Conservation (phyloP, 2,797 vertebrate genomes). For the Tokudaia tokunoshimensis region DNA sequence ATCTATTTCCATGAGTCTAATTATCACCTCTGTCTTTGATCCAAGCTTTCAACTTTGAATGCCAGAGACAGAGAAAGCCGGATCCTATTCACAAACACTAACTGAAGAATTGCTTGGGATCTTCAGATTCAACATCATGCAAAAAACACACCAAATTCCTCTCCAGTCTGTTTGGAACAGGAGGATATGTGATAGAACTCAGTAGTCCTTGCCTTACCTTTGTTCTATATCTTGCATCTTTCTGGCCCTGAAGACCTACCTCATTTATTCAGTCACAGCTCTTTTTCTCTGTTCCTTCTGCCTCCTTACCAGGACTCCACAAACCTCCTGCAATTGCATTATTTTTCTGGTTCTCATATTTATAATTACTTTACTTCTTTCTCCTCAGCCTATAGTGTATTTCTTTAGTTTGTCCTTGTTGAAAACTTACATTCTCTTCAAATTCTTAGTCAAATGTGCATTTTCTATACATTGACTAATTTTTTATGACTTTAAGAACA, state of each 20-base stretch:
- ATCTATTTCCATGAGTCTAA: neutral
- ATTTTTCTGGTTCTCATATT: neutral
- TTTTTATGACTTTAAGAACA: neutral
- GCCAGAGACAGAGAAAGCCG: neutral
- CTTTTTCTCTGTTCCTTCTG: neutral
- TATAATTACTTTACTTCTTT: neutral
- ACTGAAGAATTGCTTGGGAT: neutral
- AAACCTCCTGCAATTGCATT: neutral
- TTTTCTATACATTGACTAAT: neutral
- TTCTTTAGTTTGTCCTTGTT: neutral
- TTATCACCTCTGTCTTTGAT: neutral
- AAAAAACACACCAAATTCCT: neutral
- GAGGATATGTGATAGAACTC: neutral
- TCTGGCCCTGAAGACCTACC: neutral
- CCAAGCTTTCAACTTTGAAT: conserved; percentile 37
- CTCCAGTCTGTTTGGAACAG: neutral
- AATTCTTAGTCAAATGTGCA: neutral
- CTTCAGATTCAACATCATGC: conserved; percentile 2
- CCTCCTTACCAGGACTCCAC: neutral
- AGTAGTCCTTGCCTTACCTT: neutral
- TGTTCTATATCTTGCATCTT: neutral
- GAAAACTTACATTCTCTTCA: neutral
- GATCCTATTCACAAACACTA: neutral
- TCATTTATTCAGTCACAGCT: neutral
- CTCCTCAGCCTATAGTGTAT: neutral